A percentile compares a stretch with the other conserved stretches of the same genome.
Conservation (phyloP, 2,797 vertebrate genomes). For the Hafferia zeledoni region DNA sequence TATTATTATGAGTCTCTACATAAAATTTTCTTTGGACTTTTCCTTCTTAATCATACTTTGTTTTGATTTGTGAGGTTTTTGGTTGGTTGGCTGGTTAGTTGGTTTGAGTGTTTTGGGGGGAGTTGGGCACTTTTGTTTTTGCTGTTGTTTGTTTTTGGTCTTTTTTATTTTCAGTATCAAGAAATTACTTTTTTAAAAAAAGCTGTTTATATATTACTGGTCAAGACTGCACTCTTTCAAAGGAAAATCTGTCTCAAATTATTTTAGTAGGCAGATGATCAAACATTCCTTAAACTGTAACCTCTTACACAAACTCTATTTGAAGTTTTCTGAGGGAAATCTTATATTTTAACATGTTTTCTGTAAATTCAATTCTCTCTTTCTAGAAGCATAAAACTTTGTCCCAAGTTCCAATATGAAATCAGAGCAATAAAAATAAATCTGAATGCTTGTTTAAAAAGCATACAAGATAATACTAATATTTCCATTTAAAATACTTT, state of each 20-base stretch:
- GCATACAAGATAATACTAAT: neutral
- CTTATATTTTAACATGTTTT: neutral
- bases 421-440: neutral
- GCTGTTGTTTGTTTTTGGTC: neutral
- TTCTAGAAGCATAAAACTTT: neutral
- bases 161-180: neutral
- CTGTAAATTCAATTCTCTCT: neutral
- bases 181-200: neutral
- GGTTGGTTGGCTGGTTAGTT: neutral
- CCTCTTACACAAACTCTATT: neutral
- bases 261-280: neutral
- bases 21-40: neutral
- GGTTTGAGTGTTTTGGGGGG: rapidly evolving
- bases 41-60: neutral
- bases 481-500: neutral
- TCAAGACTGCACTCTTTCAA: neutral
- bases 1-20: neutral
- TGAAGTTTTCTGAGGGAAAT: neutral
- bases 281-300: neutral
- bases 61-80: neutral
- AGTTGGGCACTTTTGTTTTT: neutral
- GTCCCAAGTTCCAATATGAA: neutral
- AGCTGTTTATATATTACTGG: neutral
- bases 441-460: neutral
- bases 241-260: neutral